Evolutionary conservation across 2,113 vertebrate genomes (phyloP).

Genomic region (Rattus rattus): DNA sequence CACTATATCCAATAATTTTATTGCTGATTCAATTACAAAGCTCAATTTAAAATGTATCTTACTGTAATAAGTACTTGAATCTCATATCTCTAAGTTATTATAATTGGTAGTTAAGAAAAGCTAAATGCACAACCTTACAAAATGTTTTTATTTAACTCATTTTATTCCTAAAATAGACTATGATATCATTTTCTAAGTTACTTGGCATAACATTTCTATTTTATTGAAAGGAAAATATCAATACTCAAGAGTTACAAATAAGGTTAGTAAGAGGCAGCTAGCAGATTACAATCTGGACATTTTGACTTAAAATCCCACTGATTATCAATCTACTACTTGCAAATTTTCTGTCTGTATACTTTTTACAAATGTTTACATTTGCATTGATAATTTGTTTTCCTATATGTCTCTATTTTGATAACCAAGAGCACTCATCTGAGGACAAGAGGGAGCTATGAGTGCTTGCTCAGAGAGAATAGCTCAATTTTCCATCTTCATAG

Average conservation of each 20-base stretch:
- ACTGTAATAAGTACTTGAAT: background rate
- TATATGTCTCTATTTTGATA: background rate
- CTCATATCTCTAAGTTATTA: slow-evolving; percentile 17
- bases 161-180: slow-evolving; percentile 51
- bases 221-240: slow-evolving; percentile 43
- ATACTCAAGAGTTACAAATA: slow-evolving; percentile 10
- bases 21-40: slow-evolving; percentile 43
- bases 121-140: slow-evolving; percentile 21
- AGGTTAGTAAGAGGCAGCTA: background rate
- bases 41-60: slow-evolving; percentile 9
- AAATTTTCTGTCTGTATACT: background rate
- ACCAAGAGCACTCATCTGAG: background rate
- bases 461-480: background rate
- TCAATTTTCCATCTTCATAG: background rate
- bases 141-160: slow-evolving; percentile 52
- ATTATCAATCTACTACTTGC: background rate
- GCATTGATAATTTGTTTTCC: background rate
- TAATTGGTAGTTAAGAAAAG: slow-evolving; percentile 46
- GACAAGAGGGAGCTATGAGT: background rate
- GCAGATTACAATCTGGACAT: slow-evolving; percentile 28
- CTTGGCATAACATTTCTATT: slow-evolving; percentile 10
- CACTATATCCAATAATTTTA: background rate
- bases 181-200: slow-evolving; percentile 26
- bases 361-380: background rate
- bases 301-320: background rate